These are phyloP conservation scores for Cephalotes varians DNA, from an alignment of 2,888 invertebrate genomes.

Conservation along the genomic window DNA sequence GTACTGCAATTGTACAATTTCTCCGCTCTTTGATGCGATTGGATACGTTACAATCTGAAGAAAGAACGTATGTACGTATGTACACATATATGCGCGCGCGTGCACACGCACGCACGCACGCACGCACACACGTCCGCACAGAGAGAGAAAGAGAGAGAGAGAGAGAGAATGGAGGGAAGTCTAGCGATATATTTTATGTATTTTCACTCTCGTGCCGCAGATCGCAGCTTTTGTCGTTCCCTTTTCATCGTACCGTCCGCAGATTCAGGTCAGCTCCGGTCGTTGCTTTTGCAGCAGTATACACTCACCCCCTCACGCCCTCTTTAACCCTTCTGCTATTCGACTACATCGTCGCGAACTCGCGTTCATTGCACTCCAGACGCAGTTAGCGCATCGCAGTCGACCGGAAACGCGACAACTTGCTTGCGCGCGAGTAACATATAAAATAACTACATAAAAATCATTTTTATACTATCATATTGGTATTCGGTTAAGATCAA, in stretches of 20 bases:
- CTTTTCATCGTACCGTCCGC: constrained; percentile 74
- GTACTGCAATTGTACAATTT: background rate
- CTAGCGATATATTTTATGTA: too few species aligned
- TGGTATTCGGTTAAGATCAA: background rate
- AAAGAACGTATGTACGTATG: background rate
- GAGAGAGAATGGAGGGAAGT: too few species aligned
- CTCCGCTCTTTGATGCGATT: background rate
- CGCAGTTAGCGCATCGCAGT: constrained; percentile 63
- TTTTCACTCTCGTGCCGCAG: constrained; percentile 72
- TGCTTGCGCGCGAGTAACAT: constrained; percentile 27
- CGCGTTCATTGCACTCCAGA: constrained; percentile 62
- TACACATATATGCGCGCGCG: too few species aligned
- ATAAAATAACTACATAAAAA: constrained; percentile 23
- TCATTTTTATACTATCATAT: background rate
- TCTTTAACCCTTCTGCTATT: constrained; percentile 31
- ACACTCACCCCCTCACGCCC: constrained; percentile 49
- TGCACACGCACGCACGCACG: too few species aligned
- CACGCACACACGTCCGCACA: too few species aligned
- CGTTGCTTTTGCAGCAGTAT: constrained; percentile 73
- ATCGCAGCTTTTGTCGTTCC: constrained; percentile 72
- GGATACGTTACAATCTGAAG: background rate
- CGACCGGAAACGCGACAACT: constrained; percentile 65
- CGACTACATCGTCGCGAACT: constrained; percentile 43
- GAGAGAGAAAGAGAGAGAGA: too few species aligned
- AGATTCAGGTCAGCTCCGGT: constrained; percentile 77